phyloP scores from a whole-genome alignment of 2,888 invertebrate genomes.

The Drosophila tanythrix region DNA sequence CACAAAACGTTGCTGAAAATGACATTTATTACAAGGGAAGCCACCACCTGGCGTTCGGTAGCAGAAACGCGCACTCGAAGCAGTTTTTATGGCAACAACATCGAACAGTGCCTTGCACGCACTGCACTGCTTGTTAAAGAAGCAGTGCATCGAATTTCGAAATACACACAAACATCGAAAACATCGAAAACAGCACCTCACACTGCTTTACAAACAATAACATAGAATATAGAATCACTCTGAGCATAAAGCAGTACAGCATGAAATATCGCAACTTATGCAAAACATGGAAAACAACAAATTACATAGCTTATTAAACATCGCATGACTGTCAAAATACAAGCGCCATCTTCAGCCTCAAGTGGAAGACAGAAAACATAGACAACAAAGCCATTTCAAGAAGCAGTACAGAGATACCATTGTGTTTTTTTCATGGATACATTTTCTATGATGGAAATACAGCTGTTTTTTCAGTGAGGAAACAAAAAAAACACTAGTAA shows the following conservation, averaged over 20 bases:
- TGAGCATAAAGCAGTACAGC: neutral
- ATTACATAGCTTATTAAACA: too few relatives aligned
- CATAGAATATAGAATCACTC: neutral
- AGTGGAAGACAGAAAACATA: neutral
- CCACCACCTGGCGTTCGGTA: slow-evolving; percentile 1
- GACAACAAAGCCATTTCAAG: neutral
- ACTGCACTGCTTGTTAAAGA: neutral
- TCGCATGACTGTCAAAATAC: neutral
- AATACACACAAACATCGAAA: neutral
- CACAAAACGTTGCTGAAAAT: neutral
- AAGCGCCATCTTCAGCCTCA: neutral
- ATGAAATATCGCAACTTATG: neutral
- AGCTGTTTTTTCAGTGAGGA: neutral
- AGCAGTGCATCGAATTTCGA: neutral
- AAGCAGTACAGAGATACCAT: neutral
- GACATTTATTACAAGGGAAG: neutral
- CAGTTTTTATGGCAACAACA: slow-evolving; percentile 12
- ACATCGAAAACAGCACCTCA: neutral
- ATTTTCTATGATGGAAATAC: neutral
- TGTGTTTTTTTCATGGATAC: neutral
- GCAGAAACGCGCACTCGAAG: neutral
- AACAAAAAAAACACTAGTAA: neutral
- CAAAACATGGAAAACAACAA: neutral
- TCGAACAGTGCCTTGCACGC: neutral
- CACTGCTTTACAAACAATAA: neutral